Percentiles rank a stretch among this genome's conserved stretches.
phyloP scores from a whole-genome alignment of 2,797 vertebrate species.

The Tauraco hartlaubi region DNA sequence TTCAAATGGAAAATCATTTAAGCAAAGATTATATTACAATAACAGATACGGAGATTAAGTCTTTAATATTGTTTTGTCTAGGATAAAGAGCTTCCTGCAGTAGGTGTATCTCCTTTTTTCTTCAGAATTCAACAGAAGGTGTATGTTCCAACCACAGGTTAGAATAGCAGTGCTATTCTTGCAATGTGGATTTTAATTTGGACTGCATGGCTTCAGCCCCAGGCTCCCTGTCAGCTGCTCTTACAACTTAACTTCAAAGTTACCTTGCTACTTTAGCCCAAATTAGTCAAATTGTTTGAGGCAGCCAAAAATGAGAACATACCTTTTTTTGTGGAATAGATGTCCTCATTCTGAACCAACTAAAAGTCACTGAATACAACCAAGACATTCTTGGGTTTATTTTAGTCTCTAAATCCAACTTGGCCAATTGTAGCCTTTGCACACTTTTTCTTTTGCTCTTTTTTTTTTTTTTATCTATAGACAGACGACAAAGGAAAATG shows the following conservation, averaged over 20 bases:
- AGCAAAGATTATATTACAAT: background rate
- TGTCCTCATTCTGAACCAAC: background rate
- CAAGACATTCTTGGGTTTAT: background rate
- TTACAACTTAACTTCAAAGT: background rate
- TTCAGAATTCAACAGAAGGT: background rate
- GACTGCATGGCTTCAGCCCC: background rate
- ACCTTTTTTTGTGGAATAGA: background rate
- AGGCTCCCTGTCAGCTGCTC: background rate
- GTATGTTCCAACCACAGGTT: background rate
- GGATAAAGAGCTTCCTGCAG: background rate
- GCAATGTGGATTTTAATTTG: constrained; percentile 27
- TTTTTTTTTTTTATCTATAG: background rate
- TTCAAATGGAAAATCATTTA: background rate
- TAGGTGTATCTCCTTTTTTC: background rate
- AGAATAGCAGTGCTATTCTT: background rate
- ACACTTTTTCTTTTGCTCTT: background rate
- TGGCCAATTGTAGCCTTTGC: background rate
- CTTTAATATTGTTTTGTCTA: background rate
- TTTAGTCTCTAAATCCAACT: background rate
- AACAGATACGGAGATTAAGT: background rate
- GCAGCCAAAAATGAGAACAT: background rate
- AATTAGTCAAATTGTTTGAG: background rate
- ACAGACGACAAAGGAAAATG: background rate
- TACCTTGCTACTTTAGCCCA: background rate
- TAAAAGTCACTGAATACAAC: background rate